phyloP scores from a whole-genome alignment of 1,140 invertebrate species.

The Psilanteris sp. region DNA sequence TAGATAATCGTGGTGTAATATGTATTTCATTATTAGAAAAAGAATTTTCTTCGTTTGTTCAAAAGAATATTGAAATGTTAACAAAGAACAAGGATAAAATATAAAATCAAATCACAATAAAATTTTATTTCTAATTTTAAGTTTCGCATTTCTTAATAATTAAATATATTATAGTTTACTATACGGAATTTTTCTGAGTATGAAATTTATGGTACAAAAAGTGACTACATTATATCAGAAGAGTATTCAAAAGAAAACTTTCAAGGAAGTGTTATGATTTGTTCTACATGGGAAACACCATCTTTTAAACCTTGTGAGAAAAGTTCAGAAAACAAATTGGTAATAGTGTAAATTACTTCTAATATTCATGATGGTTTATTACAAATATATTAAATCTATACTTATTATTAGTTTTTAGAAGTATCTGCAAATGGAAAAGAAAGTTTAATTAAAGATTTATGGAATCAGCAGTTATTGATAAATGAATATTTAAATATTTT shows the following conservation, averaged over 20 bases:
- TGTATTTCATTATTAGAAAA: constrained; percentile 44
- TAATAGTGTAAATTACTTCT: no score
- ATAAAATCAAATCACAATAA: neutral
- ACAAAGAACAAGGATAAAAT: constrained; percentile 52
- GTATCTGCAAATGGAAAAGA: constrained; percentile 56
- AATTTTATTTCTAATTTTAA: no score
- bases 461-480: constrained; percentile 68
- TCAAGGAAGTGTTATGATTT: constrained; percentile 66
- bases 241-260: constrained; percentile 62
- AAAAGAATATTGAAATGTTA: constrained; percentile 53
- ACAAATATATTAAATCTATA: neutral
- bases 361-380: no score
- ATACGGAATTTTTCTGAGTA: constrained; percentile 56
- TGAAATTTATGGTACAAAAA: constrained; percentile 69
- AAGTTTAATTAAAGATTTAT: constrained; percentile 66
- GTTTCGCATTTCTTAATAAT: no score
- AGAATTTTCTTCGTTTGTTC: constrained; percentile 26
- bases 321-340: constrained; percentile 65
- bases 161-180: constrained; percentile 49
- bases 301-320: constrained; percentile 63
- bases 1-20: constrained; percentile 31
- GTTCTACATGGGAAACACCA: constrained; percentile 61
- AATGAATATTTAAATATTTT: constrained; percentile 69
- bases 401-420: constrained; percentile 64
- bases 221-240: constrained; percentile 57